Conservation (phyloP, 2,797 vertebrate genomes). For the Esox lucius region DNA sequence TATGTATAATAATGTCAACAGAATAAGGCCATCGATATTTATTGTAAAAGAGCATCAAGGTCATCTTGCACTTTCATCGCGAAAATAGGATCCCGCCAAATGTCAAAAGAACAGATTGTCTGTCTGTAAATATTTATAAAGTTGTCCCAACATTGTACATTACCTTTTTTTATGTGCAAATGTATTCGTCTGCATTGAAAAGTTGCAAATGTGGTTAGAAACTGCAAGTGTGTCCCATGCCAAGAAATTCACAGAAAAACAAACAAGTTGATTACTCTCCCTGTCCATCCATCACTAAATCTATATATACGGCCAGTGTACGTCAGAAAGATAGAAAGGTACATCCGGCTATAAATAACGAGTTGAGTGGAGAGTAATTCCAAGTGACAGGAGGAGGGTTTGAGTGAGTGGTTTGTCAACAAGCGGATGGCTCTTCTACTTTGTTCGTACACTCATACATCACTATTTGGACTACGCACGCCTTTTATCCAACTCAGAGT, state of each 20-base stretch:
- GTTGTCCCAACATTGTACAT: too few relatives aligned
- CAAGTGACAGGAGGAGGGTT: neutral
- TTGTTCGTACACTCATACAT: neutral
- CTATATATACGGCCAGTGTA: constrained; percentile 3
- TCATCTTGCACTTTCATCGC: too few relatives aligned
- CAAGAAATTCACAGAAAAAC: neutral
- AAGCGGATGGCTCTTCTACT: neutral
- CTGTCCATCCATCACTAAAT: neutral
- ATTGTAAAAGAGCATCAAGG: too few relatives aligned
- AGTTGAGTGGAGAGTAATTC: neutral
- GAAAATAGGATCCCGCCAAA: too few relatives aligned
- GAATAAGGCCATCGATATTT: too few relatives aligned
- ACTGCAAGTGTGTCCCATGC: neutral
- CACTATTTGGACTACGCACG: neutral
- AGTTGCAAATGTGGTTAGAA: neutral
- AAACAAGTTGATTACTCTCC: neutral
- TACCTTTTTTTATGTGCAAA: too few relatives aligned
- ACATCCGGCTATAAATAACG: constrained; percentile 14
- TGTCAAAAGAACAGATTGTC: too few relatives aligned
- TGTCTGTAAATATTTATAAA: too few relatives aligned
- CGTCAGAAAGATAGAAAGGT: constrained; percentile 2
- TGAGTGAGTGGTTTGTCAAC: neutral
- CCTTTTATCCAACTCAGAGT: neutral
- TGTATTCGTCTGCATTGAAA: too few relatives aligned
- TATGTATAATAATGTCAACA: too few relatives aligned